These are phyloP conservation scores for Rattus norvegicus DNA, from an alignment of 2,113 vertebrate genomes.

Conservation along the genomic window GRCr8 NC_086020.1:129352501-129353000, in stretches of 20 bases:
- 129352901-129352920: background rate
- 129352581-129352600: background rate
- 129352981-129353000: background rate
- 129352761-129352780: too few species aligned
- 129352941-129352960: background rate
- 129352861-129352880: background rate
- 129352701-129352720: background rate
- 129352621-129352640: too few species aligned
- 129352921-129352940: background rate
- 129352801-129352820: background rate
- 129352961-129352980: background rate
- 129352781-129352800: background rate
- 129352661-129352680: background rate
- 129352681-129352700: background rate
- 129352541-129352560: background rate
- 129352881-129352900: background rate
- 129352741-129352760: background rate
- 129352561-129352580: background rate
- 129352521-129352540: background rate
- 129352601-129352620: background rate
- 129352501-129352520: background rate
- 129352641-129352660: background rate
- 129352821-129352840: background rate
- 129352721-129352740: background rate
- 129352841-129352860: background rate